A percentile compares a stretch with the other conserved stretches of the same genome.
These are phyloP conservation scores for Montipora capitata DNA, from an alignment of 92 coral and sea anemone genomes.

Conservation along the genomic window DNA sequence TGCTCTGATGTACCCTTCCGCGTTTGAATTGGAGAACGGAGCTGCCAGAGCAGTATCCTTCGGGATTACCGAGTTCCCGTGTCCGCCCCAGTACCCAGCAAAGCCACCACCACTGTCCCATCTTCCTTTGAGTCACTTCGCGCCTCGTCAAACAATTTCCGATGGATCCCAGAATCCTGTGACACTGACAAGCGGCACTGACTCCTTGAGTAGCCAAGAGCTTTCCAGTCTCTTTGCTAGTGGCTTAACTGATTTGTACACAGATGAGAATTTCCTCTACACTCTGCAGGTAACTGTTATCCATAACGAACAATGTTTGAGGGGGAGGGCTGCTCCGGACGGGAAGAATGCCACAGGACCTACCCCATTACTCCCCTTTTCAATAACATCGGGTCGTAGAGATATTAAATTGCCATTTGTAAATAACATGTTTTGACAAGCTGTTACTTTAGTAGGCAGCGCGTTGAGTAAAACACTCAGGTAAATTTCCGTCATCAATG, in stretches of 20 bases:
- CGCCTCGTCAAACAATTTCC: background rate
- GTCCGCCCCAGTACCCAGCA: slow-evolving; percentile 27
- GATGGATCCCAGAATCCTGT: slow-evolving; percentile 12
- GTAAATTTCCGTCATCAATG: no score
- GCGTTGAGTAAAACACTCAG: no score
- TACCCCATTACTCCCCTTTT: no score
- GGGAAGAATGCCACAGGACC: no score
- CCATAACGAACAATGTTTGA: no score
- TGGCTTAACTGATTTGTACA: slow-evolving; percentile 10
- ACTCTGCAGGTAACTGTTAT: slow-evolving; percentile 20
- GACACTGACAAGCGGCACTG: background rate
- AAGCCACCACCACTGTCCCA: slow-evolving; percentile 15
- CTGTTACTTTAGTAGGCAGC: no score
- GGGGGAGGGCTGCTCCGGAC: no score
- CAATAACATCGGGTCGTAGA: no score
- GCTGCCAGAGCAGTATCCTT: background rate
- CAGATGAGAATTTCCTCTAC: slow-evolving; percentile 28
- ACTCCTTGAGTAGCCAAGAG: slow-evolving; percentile 15
- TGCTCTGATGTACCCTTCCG: slow-evolving; percentile 1
- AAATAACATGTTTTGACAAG: no score
- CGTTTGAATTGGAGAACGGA: slow-evolving; percentile 29
- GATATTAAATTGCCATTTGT: no score
- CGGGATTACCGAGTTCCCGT: slow-evolving; percentile 11
- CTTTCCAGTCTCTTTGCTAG: slow-evolving; percentile 33
- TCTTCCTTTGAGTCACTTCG: slow-evolving; percentile 11